Conservation (phyloP, 2,888 invertebrate species). For the Sericinus montela region DNA sequence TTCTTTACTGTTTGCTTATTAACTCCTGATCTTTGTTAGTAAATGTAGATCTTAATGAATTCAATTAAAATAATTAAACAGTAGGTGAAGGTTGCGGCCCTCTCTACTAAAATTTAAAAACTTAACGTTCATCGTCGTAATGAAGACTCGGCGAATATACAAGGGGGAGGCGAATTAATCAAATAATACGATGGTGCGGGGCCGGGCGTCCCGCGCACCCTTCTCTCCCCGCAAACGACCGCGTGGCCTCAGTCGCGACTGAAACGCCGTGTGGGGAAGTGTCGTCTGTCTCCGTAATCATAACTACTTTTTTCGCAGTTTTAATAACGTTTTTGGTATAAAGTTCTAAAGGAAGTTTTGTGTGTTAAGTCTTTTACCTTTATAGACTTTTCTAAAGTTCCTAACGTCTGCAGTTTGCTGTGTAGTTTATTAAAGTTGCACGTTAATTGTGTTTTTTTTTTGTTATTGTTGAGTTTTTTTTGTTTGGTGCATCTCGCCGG, state of each 20-base stretch:
- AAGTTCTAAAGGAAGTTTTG: constrained; percentile 70
- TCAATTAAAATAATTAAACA: constrained; percentile 70
- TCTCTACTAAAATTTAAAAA: constrained; percentile 75
- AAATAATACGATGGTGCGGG: constrained; percentile 73
- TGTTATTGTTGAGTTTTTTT: constrained; percentile 78
- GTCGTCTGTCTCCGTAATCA: constrained; percentile 61
- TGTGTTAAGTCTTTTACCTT: constrained; percentile 61
- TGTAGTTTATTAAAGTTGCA: constrained; percentile 67
- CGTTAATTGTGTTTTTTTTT: constrained; percentile 73
- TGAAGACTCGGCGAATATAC: constrained; percentile 74
- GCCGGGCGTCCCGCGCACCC: constrained; percentile 34
- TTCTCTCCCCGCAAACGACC: constrained; percentile 45
- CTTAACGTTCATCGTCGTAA: constrained; percentile 72
- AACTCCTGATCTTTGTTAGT: constrained; percentile 71
- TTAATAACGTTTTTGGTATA: constrained; percentile 70
- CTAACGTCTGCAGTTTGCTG: constrained; percentile 58
- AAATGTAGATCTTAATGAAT: constrained; percentile 70
- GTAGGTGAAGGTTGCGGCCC: constrained; percentile 76
- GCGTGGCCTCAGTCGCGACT: constrained; percentile 75
- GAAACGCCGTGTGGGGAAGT: constrained; percentile 71
- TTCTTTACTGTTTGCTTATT: constrained; percentile 70
- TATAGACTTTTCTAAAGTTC: constrained; percentile 53
- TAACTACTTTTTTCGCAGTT: constrained; percentile 77
- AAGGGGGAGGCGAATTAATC: constrained; percentile 80
- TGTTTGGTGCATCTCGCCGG: constrained; percentile 78